Evolutionary conservation across 2,888 invertebrate genomes (phyloP).

Genomic region (Cyclophora punctaria): DNA sequence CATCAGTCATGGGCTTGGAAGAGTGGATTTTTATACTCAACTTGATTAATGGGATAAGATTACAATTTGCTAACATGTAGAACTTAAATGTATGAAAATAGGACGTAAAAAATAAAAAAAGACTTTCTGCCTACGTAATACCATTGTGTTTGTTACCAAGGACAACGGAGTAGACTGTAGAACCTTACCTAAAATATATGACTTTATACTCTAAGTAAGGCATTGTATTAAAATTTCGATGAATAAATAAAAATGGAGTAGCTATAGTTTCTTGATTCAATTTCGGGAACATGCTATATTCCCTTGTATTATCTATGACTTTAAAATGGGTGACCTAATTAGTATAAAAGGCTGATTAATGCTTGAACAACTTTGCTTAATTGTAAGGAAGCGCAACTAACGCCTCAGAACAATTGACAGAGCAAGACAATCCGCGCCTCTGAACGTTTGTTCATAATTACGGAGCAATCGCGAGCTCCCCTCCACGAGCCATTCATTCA

Average conservation of each 20-base stretch:
- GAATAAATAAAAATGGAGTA: no score
- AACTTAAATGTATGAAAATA: not conserved
- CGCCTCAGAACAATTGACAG: constrained; percentile 16
- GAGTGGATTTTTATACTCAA: constrained; percentile 17
- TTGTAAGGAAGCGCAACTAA: constrained; percentile 12
- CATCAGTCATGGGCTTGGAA: constrained; percentile 10
- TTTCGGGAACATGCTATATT: no score
- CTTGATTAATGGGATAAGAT: constrained; percentile 19
- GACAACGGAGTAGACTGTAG: no score
- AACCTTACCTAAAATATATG: no score
- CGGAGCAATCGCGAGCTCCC: constrained; percentile 5
- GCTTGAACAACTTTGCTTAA: constrained; percentile 10
- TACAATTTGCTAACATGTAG: not conserved
- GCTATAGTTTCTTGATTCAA: no score
- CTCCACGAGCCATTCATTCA: not conserved
- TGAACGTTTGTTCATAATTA: constrained; percentile 15
- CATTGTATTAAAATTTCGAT: no score
- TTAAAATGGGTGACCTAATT: constrained; percentile 9
- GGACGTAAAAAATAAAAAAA: no score
- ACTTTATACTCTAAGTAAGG: no score
- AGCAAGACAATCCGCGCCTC: constrained; percentile 14
- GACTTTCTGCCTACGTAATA: no score
- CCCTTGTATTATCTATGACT: no score
- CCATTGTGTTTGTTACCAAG: no score
- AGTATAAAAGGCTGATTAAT: constrained; percentile 14